Percentiles rank a stretch among this genome's conserved stretches.
These are phyloP conservation scores for Enhydra lutris DNA, from an alignment of 2,113 vertebrate species.

Conservation along the genomic window DNA sequence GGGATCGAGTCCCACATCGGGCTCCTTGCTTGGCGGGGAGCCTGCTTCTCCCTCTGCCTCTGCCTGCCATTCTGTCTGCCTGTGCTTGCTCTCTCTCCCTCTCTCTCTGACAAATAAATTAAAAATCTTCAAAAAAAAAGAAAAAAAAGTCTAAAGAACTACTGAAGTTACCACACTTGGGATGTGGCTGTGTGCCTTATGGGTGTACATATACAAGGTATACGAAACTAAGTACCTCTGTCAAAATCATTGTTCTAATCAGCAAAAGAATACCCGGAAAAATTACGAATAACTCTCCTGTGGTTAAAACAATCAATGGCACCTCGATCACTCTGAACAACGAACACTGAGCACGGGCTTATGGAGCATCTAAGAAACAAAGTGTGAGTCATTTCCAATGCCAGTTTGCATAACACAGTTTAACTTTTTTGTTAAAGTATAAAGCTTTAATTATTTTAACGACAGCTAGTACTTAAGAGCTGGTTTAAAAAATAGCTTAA, in stretches of 20 bases:
- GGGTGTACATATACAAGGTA: neutral
- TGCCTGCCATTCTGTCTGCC: no score
- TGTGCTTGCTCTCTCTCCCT: no score
- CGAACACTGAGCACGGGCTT: neutral
- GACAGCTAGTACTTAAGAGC: neutral
- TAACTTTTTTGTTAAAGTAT: neutral
- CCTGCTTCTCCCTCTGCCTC: no score
- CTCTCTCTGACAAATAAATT: no score
- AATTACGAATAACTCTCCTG: neutral
- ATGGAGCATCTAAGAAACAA: neutral
- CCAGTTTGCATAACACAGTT: neutral
- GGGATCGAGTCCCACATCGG: no score
- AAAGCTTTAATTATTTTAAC: neutral
- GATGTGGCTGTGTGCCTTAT: neutral
- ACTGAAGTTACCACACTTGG: neutral
- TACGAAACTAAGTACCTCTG: neutral
- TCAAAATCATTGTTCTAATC: neutral
- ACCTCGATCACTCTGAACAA: neutral
- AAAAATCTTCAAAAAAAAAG: no score
- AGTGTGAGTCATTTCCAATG: neutral
- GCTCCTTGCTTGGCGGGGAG: no score
- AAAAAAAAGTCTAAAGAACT: neutral
- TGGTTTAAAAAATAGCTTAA: neutral
- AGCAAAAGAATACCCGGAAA: neutral
- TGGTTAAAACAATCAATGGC: neutral